Conservation (phyloP, 2,113 vertebrate genomes). For the Amblyopsis rosae region DNA sequence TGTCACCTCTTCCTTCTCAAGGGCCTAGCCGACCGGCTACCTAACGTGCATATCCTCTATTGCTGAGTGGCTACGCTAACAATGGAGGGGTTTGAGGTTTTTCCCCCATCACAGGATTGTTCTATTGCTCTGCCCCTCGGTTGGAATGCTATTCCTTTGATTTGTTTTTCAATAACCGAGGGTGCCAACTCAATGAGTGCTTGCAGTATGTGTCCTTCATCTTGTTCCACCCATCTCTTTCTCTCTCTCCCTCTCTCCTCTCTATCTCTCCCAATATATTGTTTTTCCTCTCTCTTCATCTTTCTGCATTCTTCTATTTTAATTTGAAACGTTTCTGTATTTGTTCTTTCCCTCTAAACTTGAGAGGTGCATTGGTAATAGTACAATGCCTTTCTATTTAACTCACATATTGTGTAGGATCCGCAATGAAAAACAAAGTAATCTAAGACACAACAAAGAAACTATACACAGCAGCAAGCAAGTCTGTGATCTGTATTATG, state of each 20-base stretch:
- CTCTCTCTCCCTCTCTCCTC: constrained; percentile 33
- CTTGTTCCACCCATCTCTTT: constrained; percentile 62
- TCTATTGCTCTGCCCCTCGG: constrained; percentile 55
- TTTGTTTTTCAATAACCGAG: constrained; percentile 63
- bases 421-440: constrained; percentile 17
- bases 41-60: constrained; percentile 25
- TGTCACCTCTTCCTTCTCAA: constrained; percentile 56
- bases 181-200: constrained; percentile 65
- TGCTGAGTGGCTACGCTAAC: constrained; percentile 40
- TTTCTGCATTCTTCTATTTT: constrained; percentile 46
- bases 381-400: constrained; percentile 31
- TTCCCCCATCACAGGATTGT: constrained; percentile 47
- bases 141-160: constrained; percentile 70
- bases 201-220: constrained; percentile 60
- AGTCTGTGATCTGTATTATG: too few relatives aligned
- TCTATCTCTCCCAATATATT: not conserved
- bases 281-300: constrained; percentile 12
- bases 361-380: constrained; percentile 46
- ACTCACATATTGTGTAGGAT: constrained; percentile 23
- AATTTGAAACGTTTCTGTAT: constrained; percentile 52
- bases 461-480: too few relatives aligned
- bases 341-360: constrained; percentile 38
- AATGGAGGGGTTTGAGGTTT: constrained; percentile 25
- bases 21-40: constrained; percentile 60
- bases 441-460: too few relatives aligned